These are phyloP conservation scores for Cynopterus brachyotis DNA, from an alignment of 2,113 vertebrate genomes.

Conservation along the genomic window DNA sequence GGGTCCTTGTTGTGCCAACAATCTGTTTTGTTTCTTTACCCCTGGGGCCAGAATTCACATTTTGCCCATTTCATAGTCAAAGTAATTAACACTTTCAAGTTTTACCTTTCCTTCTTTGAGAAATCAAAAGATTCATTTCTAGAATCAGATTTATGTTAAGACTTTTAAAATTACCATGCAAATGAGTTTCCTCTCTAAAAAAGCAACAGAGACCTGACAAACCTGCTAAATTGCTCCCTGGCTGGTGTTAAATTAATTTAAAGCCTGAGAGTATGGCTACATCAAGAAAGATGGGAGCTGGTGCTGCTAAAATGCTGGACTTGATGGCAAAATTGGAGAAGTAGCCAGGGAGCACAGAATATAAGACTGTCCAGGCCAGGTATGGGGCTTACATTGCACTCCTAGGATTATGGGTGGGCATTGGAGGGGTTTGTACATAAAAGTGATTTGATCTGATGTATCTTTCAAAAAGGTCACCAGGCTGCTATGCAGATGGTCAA, in stretches of 20 bases:
- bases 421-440: background rate
- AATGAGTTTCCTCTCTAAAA: conserved; percentile 39
- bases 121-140: conserved; percentile 46
- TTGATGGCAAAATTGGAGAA: background rate
- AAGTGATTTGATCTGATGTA: too few species aligned
- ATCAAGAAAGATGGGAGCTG: background rate
- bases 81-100: conserved; percentile 55
- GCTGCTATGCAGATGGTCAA: background rate
- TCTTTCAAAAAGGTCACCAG: background rate
- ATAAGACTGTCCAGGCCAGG: too few species aligned
- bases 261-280: background rate
- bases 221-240: background rate
- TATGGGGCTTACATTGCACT: too few species aligned
- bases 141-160: conserved; percentile 18
- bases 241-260: background rate
- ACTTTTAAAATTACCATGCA: conserved; percentile 42
- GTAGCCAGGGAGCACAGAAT: background rate
- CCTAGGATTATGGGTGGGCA: background rate
- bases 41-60: background rate
- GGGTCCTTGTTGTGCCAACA: too few species aligned
- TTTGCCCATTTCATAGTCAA: background rate
- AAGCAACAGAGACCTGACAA: background rate
- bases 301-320: background rate
- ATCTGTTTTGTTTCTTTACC: background rate
- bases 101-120: conserved; percentile 25